Evolutionary conservation across 2,797 vertebrate genomes (phyloP).

Genomic region (Myotis planiceps): DNA sequence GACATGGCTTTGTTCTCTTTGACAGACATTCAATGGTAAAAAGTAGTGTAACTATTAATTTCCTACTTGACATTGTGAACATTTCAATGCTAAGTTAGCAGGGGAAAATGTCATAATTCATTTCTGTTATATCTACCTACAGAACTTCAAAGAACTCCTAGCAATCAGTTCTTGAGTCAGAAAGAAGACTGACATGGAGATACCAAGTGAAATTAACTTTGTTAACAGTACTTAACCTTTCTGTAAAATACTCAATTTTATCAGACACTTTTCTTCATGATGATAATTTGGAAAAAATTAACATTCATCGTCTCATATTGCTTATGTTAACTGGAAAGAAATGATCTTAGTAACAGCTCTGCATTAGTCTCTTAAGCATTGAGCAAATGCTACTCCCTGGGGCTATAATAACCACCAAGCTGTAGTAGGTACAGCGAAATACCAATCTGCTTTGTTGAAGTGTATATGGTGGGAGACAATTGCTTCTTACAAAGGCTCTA

Average conservation of each 20-base stretch:
- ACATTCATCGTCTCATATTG: slow-evolving; percentile 29
- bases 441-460: slow-evolving; percentile 66
- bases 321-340: slow-evolving; percentile 49
- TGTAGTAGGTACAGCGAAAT: slow-evolving; percentile 72
- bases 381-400: slow-evolving; percentile 50
- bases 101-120: slow-evolving; percentile 61
- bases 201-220: slow-evolving; percentile 45
- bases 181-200: slow-evolving; percentile 22
- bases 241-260: slow-evolving; percentile 34
- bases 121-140: slow-evolving; percentile 51
- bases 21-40: slow-evolving; percentile 62
- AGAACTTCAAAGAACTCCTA: slow-evolving; percentile 50
- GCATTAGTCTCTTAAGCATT: background rate
- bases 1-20: slow-evolving; percentile 67
- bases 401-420: slow-evolving; percentile 65
- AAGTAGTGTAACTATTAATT: slow-evolving; percentile 73
- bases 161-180: background rate
- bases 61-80: slow-evolving; percentile 73
- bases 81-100: slow-evolving; percentile 64
- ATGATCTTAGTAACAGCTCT: slow-evolving; percentile 9
- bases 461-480: slow-evolving; percentile 72
- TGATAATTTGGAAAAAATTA: slow-evolving; percentile 39
- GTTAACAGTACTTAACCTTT: slow-evolving; percentile 67
- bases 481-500: slow-evolving; percentile 67
- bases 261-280: slow-evolving; percentile 6